Base-by-base conservation (phyloP, 53 echinoderm and acorn worm genomes). In the Glandiceps talaboti region DNA sequence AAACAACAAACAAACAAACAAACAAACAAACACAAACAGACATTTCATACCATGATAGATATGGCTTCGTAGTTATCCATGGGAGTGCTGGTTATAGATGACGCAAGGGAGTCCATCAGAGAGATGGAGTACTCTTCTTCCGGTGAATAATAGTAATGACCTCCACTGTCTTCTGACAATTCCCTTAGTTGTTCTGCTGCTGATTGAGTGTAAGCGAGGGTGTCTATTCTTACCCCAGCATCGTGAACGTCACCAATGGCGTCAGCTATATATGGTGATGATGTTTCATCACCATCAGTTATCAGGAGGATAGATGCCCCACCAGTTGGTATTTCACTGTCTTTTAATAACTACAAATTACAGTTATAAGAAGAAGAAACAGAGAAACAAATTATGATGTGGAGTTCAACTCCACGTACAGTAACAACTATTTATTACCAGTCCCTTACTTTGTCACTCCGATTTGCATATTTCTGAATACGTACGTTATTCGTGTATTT, bases 271-370 rank as follows among this genome's bases (percentile, higher is more conserved):
- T 32, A 45, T 0, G 75, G 75, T 14, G 32, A n/a, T 1, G 1
- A 27, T 28, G 29, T 82, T 74, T 93, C 90, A 26, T 78, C 0
- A 31, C 94, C 94, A 32, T 93, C 94, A 0, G 88, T 88, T 74
- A 90, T 82, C 30, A 93, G 80, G 1, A 93, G 76, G 28, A 93
- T 82, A 1, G 90, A 73, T 1, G 88, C 86, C 0, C 94, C 94
- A 0, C 33, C 80, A 20, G 89, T 26, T 14, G 64, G 20, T 20
- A 45, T 20, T 12, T 45, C 20, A 12, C 6, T 20, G 20, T 80
- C 14, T 73, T 80, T 25, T 0, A 80, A 73, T 14, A 80, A 33
- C 80, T 80, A 79, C 77, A 45, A n/a, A n/a, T n/a, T n/a, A n/a
- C n/a, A n/a, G n/a, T n/a, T n/a, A n/a, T n/a, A n/a, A n/a, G n/a